These are phyloP conservation scores for Drosophila leonis DNA, from an alignment of 2,888 invertebrate genomes.

Conservation along the genomic window DNA sequence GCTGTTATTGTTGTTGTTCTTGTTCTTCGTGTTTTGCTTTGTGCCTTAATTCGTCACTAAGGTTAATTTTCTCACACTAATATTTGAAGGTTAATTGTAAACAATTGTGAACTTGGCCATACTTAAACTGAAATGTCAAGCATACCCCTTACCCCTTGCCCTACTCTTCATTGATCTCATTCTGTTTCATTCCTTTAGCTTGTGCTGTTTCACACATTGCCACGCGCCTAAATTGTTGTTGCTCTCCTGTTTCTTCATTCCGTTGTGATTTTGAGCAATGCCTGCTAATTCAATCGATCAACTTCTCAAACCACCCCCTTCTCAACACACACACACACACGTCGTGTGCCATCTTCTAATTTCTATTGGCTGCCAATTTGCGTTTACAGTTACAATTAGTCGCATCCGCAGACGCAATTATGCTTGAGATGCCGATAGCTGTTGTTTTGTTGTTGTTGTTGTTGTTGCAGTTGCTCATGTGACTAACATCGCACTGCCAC, in stretches of 20 bases:
- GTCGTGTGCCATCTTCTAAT: conserved; percentile 51
- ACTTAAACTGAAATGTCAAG: conserved; percentile 16
- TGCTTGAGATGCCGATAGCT: conserved; percentile 31
- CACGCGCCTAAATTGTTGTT: conserved; percentile 49
- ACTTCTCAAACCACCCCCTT: conserved; percentile 6
- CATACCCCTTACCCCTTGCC: not conserved
- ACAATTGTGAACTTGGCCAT: conserved; percentile 50
- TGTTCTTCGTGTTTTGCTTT: conserved; percentile 49
- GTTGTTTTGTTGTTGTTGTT: conserved; percentile 18
- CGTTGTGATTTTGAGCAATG: conserved; percentile 53
- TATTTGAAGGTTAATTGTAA: conserved; percentile 72
- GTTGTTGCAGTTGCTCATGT: conserved; percentile 44
- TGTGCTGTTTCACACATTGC: conserved; percentile 43
- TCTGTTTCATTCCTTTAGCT: conserved; percentile 2
- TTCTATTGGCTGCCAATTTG: conserved; percentile 73
- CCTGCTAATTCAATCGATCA: conserved; percentile 74
- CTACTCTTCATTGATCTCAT: not conserved
- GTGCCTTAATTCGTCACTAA: conserved; percentile 69
- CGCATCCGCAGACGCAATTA: conserved; percentile 69
- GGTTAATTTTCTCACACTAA: conserved; percentile 75
- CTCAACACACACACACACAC: not conserved
- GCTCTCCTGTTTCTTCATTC: not conserved
- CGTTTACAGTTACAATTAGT: conserved; percentile 77
- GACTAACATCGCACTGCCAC: conserved; percentile 30
- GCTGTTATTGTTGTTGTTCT: conserved; percentile 36